These are phyloP conservation scores for Listronotus bonariensis DNA, from an alignment of 1,140 invertebrate genomes.

Conservation along the genomic window DNA sequence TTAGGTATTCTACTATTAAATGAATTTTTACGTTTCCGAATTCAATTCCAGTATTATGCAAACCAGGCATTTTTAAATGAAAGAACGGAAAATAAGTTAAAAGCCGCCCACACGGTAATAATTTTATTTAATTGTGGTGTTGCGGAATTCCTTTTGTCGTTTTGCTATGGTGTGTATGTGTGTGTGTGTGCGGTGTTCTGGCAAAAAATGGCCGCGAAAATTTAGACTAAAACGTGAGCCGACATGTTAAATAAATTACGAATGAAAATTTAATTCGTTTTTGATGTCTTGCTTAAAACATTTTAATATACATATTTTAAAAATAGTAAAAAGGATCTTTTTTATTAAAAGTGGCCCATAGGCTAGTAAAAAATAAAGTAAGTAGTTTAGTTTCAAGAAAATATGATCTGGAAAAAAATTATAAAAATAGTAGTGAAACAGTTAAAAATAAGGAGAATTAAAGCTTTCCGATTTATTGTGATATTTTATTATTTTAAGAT, in stretches of 20 bases:
- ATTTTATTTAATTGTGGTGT: slow-evolving; percentile 25
- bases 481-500: no score
- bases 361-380: no score
- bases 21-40: slow-evolving; percentile 6
- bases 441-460: no score
- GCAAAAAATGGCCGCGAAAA: slow-evolving; percentile 6
- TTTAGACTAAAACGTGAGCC: slow-evolving; percentile 1
- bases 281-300: no score
- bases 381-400: no score
- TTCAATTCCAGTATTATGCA: not conserved
- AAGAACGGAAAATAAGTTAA: slow-evolving; percentile 7
- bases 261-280: slow-evolving; percentile 19
- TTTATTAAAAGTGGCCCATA: no score
- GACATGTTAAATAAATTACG: slow-evolving; percentile 25
- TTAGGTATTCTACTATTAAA: slow-evolving; percentile 4
- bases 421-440: no score
- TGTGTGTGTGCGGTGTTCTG: not conserved
- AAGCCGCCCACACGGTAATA: slow-evolving; percentile 20
- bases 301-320: no score
- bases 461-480: no score
- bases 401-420: no score
- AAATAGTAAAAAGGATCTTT: no score
- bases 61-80: slow-evolving; percentile 1
- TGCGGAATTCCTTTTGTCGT: slow-evolving; percentile 24
- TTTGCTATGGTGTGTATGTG: slow-evolving; percentile 15